phyloP scores from a whole-genome alignment of 2,888 invertebrate species.

The Tiliacea aurago region DNA sequence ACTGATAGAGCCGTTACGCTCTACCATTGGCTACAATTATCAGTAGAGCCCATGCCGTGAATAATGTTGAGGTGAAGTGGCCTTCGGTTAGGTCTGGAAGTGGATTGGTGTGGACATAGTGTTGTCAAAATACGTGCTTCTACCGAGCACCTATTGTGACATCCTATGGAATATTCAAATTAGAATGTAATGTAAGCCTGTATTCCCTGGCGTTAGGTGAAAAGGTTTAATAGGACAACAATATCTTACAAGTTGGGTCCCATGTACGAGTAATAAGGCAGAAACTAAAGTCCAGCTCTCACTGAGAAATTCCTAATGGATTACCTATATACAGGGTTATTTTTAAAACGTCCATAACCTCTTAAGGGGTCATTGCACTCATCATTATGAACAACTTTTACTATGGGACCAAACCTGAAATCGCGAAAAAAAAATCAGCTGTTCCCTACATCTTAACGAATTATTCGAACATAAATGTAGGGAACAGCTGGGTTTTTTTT shows the following conservation, averaged over 20 bases:
- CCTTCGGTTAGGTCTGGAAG: conserved; percentile 10
- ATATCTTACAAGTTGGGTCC: neutral
- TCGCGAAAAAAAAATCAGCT: too few relatives aligned
- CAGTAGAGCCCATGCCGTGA: conserved; percentile 44
- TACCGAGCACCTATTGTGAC: neutral
- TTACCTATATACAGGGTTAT: too few relatives aligned
- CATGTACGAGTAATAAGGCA: neutral
- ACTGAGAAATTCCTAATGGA: neutral
- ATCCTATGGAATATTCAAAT: neutral
- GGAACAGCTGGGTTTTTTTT: too few relatives aligned
- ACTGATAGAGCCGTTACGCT: conserved; percentile 55
- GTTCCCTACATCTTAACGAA: too few relatives aligned
- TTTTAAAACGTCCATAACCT: too few relatives aligned
- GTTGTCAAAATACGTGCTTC: conserved; percentile 33
- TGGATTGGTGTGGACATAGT: conserved; percentile 16
- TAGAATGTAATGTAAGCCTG: neutral
- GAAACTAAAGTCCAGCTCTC: neutral
- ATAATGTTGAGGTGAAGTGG: conserved; percentile 55
- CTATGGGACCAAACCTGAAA: too few relatives aligned
- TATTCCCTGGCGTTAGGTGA: neutral
- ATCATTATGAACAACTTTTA: too few relatives aligned
- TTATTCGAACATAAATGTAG: too few relatives aligned
- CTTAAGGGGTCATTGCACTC: too few relatives aligned
- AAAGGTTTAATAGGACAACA: neutral
- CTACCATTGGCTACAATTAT: conserved; percentile 57